A percentile compares a stretch with the other conserved stretches of the same genome.
Evolutionary conservation across 2,888 invertebrate genomes (phyloP).

Genomic region (Protophormia terraenovae): DNA sequence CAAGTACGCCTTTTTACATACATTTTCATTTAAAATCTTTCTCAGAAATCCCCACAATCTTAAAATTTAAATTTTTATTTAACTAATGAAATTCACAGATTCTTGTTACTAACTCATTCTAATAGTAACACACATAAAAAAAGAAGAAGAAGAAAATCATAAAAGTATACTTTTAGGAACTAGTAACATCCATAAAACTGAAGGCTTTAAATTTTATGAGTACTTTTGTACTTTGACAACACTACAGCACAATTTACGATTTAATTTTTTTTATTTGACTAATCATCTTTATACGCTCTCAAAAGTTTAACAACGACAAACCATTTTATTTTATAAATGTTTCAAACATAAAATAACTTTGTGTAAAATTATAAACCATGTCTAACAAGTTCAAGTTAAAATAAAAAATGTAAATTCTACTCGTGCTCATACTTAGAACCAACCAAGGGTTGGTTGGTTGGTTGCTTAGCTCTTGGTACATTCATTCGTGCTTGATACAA

Average conservation of each 20-base stretch:
- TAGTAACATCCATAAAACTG: background rate
- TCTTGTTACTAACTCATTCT: background rate
- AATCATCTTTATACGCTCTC: conserved; percentile 38
- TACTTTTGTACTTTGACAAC: background rate
- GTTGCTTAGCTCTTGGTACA: conserved; percentile 17
- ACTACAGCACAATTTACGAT: conserved; percentile 26
- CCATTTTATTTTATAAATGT: conserved; percentile 41
- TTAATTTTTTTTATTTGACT: conserved; percentile 42
- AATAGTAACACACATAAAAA: background rate
- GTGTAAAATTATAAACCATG: conserved; percentile 64
- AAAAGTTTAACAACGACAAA: conserved; percentile 37
- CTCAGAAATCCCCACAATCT: background rate
- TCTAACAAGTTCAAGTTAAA: conserved; percentile 62
- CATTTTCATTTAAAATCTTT: background rate
- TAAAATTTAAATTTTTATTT: background rate
- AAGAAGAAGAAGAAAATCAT: background rate
- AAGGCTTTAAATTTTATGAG: conserved; percentile 12
- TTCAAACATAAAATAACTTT: conserved; percentile 41
- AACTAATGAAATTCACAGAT: background rate
- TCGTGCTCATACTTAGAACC: background rate
- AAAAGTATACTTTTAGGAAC: background rate
- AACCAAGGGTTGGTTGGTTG: conserved; percentile 55
- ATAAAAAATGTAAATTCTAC: conserved; percentile 13
- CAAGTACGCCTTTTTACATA: too few relatives aligned
- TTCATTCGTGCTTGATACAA: conserved; percentile 55